These are phyloP conservation scores for Crenichthys baileyi DNA, from an alignment of 2,797 vertebrate genomes.

Conservation along the genomic window DNA sequence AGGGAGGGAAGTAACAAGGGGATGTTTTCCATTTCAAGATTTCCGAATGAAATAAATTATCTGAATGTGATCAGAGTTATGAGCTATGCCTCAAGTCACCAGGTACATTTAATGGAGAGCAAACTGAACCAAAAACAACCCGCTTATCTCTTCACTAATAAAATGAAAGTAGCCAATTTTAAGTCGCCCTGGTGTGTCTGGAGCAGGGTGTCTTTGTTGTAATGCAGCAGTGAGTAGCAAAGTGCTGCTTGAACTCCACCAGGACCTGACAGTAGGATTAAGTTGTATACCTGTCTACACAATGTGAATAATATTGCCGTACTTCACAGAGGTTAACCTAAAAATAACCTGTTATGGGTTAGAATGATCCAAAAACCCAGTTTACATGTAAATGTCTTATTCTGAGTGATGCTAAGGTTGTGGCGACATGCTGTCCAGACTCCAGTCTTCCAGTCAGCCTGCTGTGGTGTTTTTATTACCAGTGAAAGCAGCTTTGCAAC, in stretches of 20 bases:
- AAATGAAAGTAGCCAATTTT: background rate
- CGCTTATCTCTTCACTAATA: background rate
- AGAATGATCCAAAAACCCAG: background rate
- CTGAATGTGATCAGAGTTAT: background rate
- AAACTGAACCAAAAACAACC: background rate
- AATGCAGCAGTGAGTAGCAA: background rate
- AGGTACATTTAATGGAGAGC: background rate
- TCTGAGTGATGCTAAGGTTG: background rate
- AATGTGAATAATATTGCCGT: background rate
- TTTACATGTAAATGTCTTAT: background rate
- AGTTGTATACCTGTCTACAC: background rate
- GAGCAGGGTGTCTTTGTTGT: background rate
- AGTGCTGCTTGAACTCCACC: background rate
- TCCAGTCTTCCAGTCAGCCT: constrained; percentile 19
- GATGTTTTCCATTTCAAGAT: background rate
- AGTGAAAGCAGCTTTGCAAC: constrained; percentile 1
- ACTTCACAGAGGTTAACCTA: background rate
- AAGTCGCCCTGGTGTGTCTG: background rate
- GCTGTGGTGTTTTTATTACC: constrained; percentile 9
- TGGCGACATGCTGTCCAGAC: constrained; percentile 19
- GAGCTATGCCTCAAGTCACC: background rate
- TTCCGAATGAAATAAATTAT: constrained; percentile 7
- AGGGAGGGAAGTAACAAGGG: background rate
- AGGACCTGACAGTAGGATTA: background rate
- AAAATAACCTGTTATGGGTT: background rate